Evolutionary conservation across 2,888 invertebrate species (phyloP).

Genomic region (Cerceris ruficornis): DNA sequence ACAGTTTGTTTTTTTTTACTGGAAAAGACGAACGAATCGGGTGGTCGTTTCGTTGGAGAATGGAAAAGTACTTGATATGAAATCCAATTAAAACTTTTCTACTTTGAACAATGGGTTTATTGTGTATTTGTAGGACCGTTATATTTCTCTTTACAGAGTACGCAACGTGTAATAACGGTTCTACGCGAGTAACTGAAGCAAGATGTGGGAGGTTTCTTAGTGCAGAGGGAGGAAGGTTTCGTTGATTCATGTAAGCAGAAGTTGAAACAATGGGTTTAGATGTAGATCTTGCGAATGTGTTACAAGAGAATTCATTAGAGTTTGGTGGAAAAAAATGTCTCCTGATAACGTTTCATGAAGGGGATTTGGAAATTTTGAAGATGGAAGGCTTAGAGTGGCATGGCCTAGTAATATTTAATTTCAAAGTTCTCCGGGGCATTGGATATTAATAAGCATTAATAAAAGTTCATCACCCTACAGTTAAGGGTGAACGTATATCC

Average conservation of each 20-base stretch:
- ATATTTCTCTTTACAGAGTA: conserved; percentile 53
- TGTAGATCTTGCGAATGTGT: conserved; percentile 37
- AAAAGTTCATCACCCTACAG: conserved; percentile 53
- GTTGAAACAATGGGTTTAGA: conserved; percentile 54
- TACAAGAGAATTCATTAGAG: conserved; percentile 18
- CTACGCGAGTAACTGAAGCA: conserved; percentile 35
- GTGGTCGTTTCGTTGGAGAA: neutral
- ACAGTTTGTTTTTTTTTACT: neutral
- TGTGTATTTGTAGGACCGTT: conserved; percentile 47
- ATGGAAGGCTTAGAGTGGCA: neutral
- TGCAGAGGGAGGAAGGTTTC: conserved; percentile 30
- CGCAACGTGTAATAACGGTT: conserved; percentile 48
- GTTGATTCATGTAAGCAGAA: conserved; percentile 53
- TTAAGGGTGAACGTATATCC: conserved; percentile 52
- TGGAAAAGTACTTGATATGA: conserved; percentile 21
- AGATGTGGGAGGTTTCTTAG: conserved; percentile 53
- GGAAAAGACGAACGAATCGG: neutral
- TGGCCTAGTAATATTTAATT: neutral
- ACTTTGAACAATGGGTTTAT: conserved; percentile 63
- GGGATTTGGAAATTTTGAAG: neutral
- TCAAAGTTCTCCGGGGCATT: conserved; percentile 9
- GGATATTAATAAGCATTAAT: conserved; percentile 48
- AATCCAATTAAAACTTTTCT: conserved; percentile 58
- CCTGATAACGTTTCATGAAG: neutral
- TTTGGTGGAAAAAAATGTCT: neutral